phyloP scores from a whole-genome alignment of 2,113 vertebrate genomes.

The Grantiella picta region DNA sequence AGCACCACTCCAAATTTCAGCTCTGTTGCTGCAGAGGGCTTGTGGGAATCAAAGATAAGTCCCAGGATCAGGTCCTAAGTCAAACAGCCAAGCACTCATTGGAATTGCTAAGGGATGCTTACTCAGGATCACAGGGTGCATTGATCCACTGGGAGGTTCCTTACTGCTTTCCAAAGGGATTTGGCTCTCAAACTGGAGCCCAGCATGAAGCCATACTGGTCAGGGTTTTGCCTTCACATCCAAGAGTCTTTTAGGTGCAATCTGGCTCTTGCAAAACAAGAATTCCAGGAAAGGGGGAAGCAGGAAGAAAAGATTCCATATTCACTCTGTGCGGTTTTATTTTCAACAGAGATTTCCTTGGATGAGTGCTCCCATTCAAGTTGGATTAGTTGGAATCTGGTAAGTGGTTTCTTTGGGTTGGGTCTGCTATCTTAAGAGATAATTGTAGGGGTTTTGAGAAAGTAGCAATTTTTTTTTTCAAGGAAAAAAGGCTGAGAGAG shows the following conservation, averaged over 20 bases:
- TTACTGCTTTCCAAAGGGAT: background rate
- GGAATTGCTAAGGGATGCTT: background rate
- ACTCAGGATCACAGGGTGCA: background rate
- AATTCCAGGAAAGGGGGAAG: background rate
- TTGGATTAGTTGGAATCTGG: constrained; percentile 94
- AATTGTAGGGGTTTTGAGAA: background rate
- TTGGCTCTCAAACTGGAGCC: background rate
- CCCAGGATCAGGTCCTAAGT: background rate
- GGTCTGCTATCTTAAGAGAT: background rate
- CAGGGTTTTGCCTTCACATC: background rate
- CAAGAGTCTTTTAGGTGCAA: background rate
- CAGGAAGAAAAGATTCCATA: background rate
- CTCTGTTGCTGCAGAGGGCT: rapidly evolving
- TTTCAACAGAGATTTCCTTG: constrained; percentile 87
- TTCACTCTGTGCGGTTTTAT: background rate
- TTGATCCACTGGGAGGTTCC: background rate
- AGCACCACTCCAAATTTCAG: background rate
- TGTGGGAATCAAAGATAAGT: background rate
- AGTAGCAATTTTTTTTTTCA: background rate
- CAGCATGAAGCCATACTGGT: background rate
- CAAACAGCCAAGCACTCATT: background rate
- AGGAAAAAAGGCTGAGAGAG: background rate
- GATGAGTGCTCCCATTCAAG: constrained; percentile 99
- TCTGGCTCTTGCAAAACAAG: background rate
- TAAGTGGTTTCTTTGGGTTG: constrained; percentile 50